These are phyloP conservation scores for Dioctria rufipes DNA, from an alignment of 2,888 invertebrate species.

Conservation along the genomic window DNA sequence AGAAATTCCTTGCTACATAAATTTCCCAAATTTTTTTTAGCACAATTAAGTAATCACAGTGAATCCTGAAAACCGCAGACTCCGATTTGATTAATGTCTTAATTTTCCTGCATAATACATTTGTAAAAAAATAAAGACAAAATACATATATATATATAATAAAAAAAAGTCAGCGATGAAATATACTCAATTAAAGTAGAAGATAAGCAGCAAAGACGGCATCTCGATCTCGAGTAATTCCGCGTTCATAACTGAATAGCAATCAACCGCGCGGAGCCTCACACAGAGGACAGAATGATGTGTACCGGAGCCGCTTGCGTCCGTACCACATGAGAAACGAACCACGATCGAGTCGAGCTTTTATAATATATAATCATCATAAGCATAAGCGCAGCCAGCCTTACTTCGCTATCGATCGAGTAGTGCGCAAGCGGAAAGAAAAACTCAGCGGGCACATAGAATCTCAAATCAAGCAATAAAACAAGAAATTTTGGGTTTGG, in stretches of 20 bases:
- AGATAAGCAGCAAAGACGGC: slow-evolving; percentile 13
- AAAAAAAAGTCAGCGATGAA: slow-evolving; percentile 26
- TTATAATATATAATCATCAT: neutral
- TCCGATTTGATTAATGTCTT: slow-evolving; percentile 39
- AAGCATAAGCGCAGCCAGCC: neutral
- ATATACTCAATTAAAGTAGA: slow-evolving; percentile 41
- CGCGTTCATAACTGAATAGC: neutral
- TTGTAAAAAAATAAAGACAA: slow-evolving; percentile 28
- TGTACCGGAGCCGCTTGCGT: neutral
- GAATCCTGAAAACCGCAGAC: neutral
- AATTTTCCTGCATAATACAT: slow-evolving; percentile 44
- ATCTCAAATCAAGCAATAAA: slow-evolving; percentile 16
- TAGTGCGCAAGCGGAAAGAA: slow-evolving; percentile 16
- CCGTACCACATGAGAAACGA: neutral
- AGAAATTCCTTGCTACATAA: too few species aligned
- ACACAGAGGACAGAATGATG: slow-evolving; percentile 5
- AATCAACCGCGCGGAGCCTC: neutral
- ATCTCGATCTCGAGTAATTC: slow-evolving; percentile 1
- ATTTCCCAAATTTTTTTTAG: too few species aligned
- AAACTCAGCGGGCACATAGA: slow-evolving; percentile 29
- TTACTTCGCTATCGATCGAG: neutral
- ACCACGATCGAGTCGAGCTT: neutral
- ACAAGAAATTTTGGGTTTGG: slow-evolving; percentile 52
- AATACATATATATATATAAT: neutral
- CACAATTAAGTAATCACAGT: neutral